Evolutionary conservation across 2,797 vertebrate species (phyloP).

Genomic region (Syncerus caffer): DNA sequence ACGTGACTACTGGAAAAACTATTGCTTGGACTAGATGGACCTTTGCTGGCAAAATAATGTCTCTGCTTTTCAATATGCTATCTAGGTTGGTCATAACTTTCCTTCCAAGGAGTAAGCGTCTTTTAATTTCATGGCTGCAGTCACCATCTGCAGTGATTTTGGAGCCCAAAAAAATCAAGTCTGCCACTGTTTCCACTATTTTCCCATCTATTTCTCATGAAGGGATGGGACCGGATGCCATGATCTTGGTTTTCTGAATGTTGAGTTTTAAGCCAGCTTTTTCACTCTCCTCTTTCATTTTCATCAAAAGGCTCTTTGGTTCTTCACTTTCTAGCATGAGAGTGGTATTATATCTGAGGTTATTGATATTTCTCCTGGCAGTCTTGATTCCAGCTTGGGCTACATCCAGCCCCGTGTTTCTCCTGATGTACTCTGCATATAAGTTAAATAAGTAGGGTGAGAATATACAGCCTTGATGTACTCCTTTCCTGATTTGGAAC

Average conservation of each 20-base stretch:
- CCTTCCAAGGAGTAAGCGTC: background rate
- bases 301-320: background rate
- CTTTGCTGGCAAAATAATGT: too few relatives aligned
- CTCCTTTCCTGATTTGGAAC: background rate
- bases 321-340: background rate
- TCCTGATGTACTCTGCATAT: background rate
- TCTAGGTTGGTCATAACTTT: background rate
- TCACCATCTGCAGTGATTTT: background rate
- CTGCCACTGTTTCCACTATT: background rate
- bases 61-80: background rate
- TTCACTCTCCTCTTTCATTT: background rate
- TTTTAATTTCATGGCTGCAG: background rate
- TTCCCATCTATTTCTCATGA: background rate
- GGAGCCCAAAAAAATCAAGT: background rate
- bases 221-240: background rate
- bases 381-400: background rate
- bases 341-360: background rate
- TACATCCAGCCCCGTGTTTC: fast-evolving
- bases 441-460: background rate
- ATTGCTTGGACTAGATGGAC: too few relatives aligned
- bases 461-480: background rate
- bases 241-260: background rate
- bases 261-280: background rate
- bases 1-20: background rate
- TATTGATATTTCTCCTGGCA: background rate